Evolutionary conservation across 1,140 invertebrate genomes (phyloP).

Genomic region (Drosophila truncata): DNA sequence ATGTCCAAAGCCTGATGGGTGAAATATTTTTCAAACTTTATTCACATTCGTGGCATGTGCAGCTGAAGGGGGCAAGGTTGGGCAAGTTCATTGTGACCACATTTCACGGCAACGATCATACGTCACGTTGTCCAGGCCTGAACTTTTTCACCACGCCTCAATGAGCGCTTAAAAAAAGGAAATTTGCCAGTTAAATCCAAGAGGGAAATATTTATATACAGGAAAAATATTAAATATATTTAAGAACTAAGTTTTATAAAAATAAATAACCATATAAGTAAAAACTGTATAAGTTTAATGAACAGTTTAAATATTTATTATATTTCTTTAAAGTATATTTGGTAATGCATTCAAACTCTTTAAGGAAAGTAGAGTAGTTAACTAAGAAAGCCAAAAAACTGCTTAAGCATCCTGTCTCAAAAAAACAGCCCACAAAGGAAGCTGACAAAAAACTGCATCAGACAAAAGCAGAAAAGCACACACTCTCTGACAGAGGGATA

Average conservation of each 20-base stretch:
- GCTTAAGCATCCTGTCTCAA: conserved; percentile 19
- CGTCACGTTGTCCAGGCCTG: conserved; percentile 40
- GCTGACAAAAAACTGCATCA: conserved; percentile 26
- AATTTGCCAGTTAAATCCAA: conserved; percentile 8
- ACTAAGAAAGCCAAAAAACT: conserved; percentile 16
- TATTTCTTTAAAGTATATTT: neutral
- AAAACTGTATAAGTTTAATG: too few species aligned
- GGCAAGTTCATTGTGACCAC: conserved; percentile 51
- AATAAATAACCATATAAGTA: too few species aligned
- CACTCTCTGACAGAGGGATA: conserved; percentile 34
- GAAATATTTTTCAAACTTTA: conserved; percentile 71
- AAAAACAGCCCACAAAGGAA: conserved; percentile 20
- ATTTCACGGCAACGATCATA: conserved; percentile 50
- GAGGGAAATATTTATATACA: neutral
- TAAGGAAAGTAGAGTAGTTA: neutral
- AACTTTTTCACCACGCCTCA: conserved; percentile 36
- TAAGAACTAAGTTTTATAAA: too few species aligned
- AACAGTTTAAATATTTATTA: too few species aligned
- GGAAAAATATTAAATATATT: neutral
- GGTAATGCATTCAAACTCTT: neutral
- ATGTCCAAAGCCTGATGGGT: conserved; percentile 43
- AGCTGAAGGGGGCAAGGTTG: conserved; percentile 17
- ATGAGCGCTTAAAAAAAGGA: conserved; percentile 1
- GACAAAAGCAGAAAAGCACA: conserved; percentile 40
- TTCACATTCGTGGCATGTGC: conserved; percentile 53